Conservation (phyloP, 2,888 invertebrate genomes). For the Brenthis daphne region DNA sequence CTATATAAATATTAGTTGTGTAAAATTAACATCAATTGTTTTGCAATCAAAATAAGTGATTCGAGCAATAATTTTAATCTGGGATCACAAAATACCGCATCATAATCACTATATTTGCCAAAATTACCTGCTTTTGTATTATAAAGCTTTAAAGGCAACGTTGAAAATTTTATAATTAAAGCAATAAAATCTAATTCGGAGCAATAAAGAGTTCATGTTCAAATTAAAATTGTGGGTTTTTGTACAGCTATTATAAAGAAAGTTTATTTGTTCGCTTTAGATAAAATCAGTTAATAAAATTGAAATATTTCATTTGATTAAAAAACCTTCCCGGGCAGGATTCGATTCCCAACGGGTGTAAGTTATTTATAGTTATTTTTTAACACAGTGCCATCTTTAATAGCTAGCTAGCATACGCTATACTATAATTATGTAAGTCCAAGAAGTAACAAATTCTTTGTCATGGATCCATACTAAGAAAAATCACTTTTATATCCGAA, state of each 20-base stretch:
- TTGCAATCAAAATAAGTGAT: conserved; percentile 30
- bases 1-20: conserved; percentile 21
- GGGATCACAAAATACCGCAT: conserved; percentile 20
- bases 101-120: conserved; percentile 29
- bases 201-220: conserved; percentile 15
- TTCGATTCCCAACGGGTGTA: too few species aligned
- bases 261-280: neutral
- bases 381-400: too few species aligned
- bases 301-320: too few species aligned
- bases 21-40: conserved; percentile 24
- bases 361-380: too few species aligned
- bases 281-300: too few species aligned
- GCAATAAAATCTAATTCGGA: conserved; percentile 10
- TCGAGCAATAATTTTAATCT: conserved; percentile 28
- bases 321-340: too few species aligned
- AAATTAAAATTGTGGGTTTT: conserved; percentile 6
- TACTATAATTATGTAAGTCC: too few species aligned
- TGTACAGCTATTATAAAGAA: neutral
- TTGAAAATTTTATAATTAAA: conserved; percentile 9
- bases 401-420: too few species aligned
- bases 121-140: conserved; percentile 24
- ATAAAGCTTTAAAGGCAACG: conserved; percentile 13
- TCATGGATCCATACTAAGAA: too few species aligned
- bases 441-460: too few species aligned
- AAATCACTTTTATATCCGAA: too few species aligned